Base-by-base conservation (phyloP, 2,888 invertebrate species). In the Hypselothyrea guttata region DNA sequence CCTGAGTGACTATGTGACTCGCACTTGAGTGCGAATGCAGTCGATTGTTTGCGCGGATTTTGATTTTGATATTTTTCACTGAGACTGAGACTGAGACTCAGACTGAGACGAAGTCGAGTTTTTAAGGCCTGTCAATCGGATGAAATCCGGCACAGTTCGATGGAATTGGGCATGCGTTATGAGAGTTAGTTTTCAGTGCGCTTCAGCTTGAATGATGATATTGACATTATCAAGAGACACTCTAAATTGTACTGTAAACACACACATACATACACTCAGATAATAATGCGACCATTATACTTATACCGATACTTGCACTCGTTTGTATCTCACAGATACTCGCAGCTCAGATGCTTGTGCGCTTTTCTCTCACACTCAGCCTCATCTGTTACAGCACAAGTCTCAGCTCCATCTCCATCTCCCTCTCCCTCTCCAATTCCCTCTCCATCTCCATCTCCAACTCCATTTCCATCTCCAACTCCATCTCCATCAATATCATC, bases 191-290 rank as follows among this genome's bases (percentile, higher is more conserved):
- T 54, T 54, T 47, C 5, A 28, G 18, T 15, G 15, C 41, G 59
- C 47, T 72, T 75, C 64, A 69, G 69, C 64, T 68, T 75, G 71
- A 75, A 70, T 72, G 71, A 85, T 83, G 75, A 84, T 86, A 77
- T 84, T 87, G 86, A 87, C 86, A 84, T 83, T 86, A 86, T 79
- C 75, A 53, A 81, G 86, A 86, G 78, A 79, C 74, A 82, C 87
- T 87, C 71, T 66, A 75, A 77, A 79, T 74, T 77, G 79, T 75
- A 61, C 51, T 49, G 56, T 40, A 60, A 62, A 40, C 40, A 52
- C 40, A 27, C 40, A 40, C 40, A 22, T 18, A 38, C 37, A 16
- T 16, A 38, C 37, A 30, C 30, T 5, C 30, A 30, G 73, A 76
- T 73, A 77, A 84, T 81, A 82, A 78, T 71, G 71, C 57, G 62